Percentiles rank a stretch among this genome's conserved stretches.
Evolutionary conservation across 2,888 invertebrate genomes (phyloP).

Genomic region (Sinodicranocentrus sp.): DNA sequence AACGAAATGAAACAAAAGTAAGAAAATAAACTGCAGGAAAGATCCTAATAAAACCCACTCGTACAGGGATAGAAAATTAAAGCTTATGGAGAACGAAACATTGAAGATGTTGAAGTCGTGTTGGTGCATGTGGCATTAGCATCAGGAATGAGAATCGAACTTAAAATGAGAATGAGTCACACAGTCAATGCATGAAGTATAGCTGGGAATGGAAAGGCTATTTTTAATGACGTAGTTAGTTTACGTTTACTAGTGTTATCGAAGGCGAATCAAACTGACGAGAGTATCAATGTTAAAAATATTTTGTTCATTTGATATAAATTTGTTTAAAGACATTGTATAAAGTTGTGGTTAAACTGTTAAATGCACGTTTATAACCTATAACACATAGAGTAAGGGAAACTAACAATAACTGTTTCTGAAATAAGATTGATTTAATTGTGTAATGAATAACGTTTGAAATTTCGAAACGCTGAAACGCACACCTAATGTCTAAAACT

Average conservation of each 20-base stretch:
- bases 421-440: slow-evolving; percentile 27
- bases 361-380: slow-evolving; percentile 41
- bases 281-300: slow-evolving; percentile 21
- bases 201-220: slow-evolving; percentile 1
- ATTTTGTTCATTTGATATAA: slow-evolving; percentile 44
- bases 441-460: slow-evolving; percentile 25
- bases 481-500: no score
- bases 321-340: slow-evolving; percentile 24
- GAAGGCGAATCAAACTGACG: slow-evolving; percentile 8
- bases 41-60: no score
- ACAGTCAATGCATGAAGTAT: slow-evolving; percentile 50
- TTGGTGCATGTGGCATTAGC: no score
- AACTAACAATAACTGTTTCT: slow-evolving; percentile 31
- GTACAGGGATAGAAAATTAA: no score
- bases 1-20: no score
- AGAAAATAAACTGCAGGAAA: no score
- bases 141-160: slow-evolving; percentile 23
- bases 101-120: no score
- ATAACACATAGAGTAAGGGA: slow-evolving; percentile 23
- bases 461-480: slow-evolving; percentile 15
- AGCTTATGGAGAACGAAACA: no score
- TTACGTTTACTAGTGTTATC: neutral
- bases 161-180: slow-evolving; percentile 3
- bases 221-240: slow-evolving; percentile 39
- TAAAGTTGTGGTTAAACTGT: slow-evolving; percentile 34